Base-by-base conservation (phyloP, 2,797 vertebrate species). In the Tapirus indicus region DNA sequence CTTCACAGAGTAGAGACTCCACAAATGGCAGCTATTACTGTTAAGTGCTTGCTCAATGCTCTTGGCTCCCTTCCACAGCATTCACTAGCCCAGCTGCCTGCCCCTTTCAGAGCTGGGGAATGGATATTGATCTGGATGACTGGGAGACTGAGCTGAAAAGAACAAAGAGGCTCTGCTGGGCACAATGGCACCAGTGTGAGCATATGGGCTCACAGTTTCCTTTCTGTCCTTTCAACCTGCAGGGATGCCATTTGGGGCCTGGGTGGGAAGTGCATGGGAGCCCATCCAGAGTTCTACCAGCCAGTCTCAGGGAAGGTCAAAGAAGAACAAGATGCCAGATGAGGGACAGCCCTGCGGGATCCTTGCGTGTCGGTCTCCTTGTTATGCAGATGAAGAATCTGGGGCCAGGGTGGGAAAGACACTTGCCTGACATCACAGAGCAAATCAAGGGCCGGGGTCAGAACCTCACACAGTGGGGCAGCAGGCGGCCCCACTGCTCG, bases 101-200 rank as follows among this genome's bases (percentile, higher is more conserved):
- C 52, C 14, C 47, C 44, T 71, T 18, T 29, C 21, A 41, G 64
- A 58, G 49, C 47, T 52, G 75, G 62, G 18, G n/a, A 35, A 7
- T 60, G 72, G 52, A 62, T 56, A 27, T 16, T 17, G 83, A 92
- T 52, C 66, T 79, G 69, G 23, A 54, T 80, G 94, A 84, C 85
- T 47, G 69, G 6, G 25, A 20, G 71, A 38, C 0, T 27, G 27
- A 14, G 29, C 74, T 32, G 56, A 35, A 47, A 54, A 25, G 74
- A 72, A 80, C 91, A 85, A 96, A 83, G 95, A 79, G 75, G 25
- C 72, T 64, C 18, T 58, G 74, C 89, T 0, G 41, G 60, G 87
- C 80, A 96, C 93, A 89, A 69, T 69, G 58, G 58, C 93, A 29
- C 47, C 66, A 23, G 21, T 91, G 91, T 85, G 78, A 84, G 35